Evolutionary conservation across 2,113 vertebrate genomes (phyloP).

Genomic region (Mystacornis crossleyi): DNA sequence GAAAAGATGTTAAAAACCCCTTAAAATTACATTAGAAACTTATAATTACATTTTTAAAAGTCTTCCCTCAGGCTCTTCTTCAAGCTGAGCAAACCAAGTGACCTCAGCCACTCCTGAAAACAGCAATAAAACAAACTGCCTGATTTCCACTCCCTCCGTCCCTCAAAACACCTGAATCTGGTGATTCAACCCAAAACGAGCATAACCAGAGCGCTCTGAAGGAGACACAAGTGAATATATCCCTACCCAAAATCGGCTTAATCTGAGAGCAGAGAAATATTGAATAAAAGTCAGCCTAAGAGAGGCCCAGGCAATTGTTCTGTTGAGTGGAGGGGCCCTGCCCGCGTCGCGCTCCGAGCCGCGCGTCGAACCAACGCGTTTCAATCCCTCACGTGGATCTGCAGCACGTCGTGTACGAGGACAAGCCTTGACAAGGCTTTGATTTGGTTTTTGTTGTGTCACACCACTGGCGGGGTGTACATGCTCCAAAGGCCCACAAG

Average conservation of each 20-base stretch:
- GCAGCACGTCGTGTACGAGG: not conserved
- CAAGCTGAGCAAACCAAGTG: not conserved
- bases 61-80: not conserved
- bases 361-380: not conserved
- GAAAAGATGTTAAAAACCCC: not conserved
- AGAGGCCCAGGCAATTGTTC: not conserved
- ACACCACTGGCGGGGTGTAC: not conserved
- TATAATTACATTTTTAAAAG: not conserved
- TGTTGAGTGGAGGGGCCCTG: not conserved
- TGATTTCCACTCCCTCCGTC: not conserved
- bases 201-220: not conserved
- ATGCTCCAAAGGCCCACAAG: not conserved
- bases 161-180: not conserved
- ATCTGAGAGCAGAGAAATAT: not conserved
- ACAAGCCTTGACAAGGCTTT: constrained; percentile 3
- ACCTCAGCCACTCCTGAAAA: not conserved
- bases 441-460: not conserved
- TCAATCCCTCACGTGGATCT: not conserved
- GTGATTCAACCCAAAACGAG: not conserved
- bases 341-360: not conserved
- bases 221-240: not conserved
- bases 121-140: not conserved
- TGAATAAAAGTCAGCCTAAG: not conserved
- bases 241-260: not conserved
- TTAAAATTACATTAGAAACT: not conserved